Base-by-base conservation (phyloP, 1,140 invertebrate species). In the Nasonia vitripennis region DNA sequence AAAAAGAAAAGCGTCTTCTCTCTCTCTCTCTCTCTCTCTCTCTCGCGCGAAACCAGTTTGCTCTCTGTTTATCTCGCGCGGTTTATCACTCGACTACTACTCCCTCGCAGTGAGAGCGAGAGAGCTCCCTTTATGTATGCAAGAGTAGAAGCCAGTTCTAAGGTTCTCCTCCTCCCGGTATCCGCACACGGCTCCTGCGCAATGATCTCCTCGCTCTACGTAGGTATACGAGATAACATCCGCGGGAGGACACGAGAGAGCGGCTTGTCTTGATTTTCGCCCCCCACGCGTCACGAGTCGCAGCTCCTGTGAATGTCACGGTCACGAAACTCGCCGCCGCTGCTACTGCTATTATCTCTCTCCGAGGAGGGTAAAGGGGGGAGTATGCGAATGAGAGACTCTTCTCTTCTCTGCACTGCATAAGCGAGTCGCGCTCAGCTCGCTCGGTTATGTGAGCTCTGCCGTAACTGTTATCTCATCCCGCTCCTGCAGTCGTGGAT, bases 1-100 rank as follows among this genome's bases (percentile, higher is more conserved):
- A 31, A 68, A 7, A 31, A 68, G 23, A 55, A 62, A 62, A 62
- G 55, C 55, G n/a, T 62, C 73, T 84, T 84, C 37, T 41, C 70
- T 55, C 45, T 27, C 27, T 27, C 27, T 27, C 27, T 27, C 27
- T 27, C 27, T 27, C 27, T 27, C 27, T 27, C 27, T 12, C 70
- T 45, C 27, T 7, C 11, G 79, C 31, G 80, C 80, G 83, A 87
- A 90, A 89, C 89, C 89, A 89, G 89, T 90, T 89, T 90, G 51
- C 87, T 89, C 86, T 89, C 86, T 74, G 87, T 87, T 89, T 90
- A 90, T 90, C 88, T 89, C 86, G 85, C 62, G 87, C 87, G 86
- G 86, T 89, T 89, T 89, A 90, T 90, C 88, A 87, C 87, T 80
- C 23, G n/a, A n/a, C 20, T 5, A n/a, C 17, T 68, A 17, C 37